These are phyloP conservation scores for Tenrec ecaudatus DNA, from an alignment of 2,113 vertebrate genomes.

Conservation along the genomic window DNA sequence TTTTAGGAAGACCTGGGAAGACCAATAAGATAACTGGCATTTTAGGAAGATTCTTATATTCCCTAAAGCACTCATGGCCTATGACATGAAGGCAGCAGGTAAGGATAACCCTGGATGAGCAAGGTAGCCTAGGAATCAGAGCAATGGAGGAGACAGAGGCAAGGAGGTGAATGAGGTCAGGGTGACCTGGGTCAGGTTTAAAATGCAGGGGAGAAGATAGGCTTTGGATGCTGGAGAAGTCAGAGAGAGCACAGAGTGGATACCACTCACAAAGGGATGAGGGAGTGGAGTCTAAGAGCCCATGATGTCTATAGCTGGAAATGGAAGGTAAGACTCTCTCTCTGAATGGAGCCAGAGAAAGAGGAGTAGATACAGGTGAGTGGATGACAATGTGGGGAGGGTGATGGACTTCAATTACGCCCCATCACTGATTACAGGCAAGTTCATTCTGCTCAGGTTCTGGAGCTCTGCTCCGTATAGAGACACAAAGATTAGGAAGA, in stretches of 20 bases:
- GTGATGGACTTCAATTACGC: rapidly evolving
- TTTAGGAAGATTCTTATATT: too few relatives aligned
- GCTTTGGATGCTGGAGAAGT: not conserved
- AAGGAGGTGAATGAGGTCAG: not conserved
- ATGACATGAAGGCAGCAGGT: too few relatives aligned
- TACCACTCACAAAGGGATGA: rapidly evolving
- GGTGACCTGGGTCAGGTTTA: too few relatives aligned
- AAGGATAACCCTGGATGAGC: too few relatives aligned
- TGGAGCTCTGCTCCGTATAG: rapidly evolving
- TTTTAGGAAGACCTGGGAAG: too few relatives aligned
- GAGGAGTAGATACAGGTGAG: rapidly evolving
- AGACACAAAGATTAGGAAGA: not conserved
- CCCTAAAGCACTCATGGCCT: too few relatives aligned
- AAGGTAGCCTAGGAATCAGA: rapidly evolving
- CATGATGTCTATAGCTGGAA: rapidly evolving
- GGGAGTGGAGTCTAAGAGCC: too few relatives aligned
- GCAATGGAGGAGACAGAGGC: not conserved
- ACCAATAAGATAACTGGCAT: too few relatives aligned
- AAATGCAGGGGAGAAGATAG: not conserved
- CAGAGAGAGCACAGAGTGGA: rapidly evolving
- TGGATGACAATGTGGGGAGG: rapidly evolving
- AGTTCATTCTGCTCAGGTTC: not conserved
- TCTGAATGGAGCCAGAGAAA: too few relatives aligned
- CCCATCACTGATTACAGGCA: not conserved
- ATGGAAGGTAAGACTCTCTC: not conserved